These are phyloP conservation scores for Hephaestus fuliginosus DNA, from an alignment of 2,797 vertebrate genomes.

Conservation along the genomic window DNA sequence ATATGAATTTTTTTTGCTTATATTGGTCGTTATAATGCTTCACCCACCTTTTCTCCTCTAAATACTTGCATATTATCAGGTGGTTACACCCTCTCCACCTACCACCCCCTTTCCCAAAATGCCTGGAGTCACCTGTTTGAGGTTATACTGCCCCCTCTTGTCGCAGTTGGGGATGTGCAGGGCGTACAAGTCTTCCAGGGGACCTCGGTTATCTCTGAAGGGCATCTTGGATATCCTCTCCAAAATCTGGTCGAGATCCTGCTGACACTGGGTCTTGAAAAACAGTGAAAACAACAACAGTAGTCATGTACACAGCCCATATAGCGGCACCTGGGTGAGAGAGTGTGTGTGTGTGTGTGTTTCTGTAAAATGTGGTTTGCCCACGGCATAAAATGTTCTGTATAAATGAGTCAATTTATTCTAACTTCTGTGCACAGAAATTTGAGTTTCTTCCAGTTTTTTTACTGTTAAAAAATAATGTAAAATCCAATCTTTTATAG, in stretches of 20 bases:
- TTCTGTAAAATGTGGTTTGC: constrained; percentile 4
- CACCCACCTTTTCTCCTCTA: constrained; percentile 10
- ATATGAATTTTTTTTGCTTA: neutral
- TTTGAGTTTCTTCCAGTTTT: neutral
- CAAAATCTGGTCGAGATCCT: constrained; percentile 96
- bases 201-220: constrained; percentile 94
- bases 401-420: neutral
- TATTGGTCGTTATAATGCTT: neutral
- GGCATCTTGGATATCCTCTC: constrained; percentile 97
- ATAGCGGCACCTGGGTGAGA: neutral
- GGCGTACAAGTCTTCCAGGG: constrained; percentile 95
- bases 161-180: constrained; percentile 98
- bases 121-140: constrained; percentile 91
- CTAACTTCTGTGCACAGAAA: neutral
- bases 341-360: neutral
- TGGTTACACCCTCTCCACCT: neutral
- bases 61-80: constrained; percentile 3
- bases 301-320: neutral
- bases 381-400: neutral
- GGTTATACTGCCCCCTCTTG: constrained; percentile 96
- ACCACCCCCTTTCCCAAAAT: neutral
- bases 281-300: constrained; percentile 41
- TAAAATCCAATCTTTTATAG: neutral
- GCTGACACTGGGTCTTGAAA: constrained; percentile 94
- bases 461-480: neutral